A percentile compares a stretch with the other conserved stretches of the same genome.
Conservation (phyloP, 1,140 invertebrate species). For the Rhagoletis zephyria region DNA sequence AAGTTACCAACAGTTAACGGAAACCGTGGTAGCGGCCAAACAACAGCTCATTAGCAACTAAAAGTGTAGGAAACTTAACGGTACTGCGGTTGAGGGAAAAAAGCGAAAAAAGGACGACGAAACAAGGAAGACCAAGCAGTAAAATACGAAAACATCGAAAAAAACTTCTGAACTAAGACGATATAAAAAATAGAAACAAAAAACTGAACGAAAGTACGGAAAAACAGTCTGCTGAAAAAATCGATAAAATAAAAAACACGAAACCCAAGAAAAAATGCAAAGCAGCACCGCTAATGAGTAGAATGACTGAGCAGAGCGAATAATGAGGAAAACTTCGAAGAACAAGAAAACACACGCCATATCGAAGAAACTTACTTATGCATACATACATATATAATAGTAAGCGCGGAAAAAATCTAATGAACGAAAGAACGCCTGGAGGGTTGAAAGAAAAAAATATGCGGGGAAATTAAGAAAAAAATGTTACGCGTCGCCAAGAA, state of each 20-base stretch:
- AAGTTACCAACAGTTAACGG: conserved; percentile 19
- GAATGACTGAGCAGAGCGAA: conserved; percentile 28
- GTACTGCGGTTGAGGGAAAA: neutral
- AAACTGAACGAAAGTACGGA: neutral
- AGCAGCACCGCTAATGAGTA: conserved; percentile 53
- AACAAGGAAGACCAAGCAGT: neutral
- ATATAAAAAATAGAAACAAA: neutral
- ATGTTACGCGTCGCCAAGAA: neutral
- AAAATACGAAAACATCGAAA: too few species aligned
- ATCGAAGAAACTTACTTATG: neutral
- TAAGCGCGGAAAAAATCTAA: conserved; percentile 39
- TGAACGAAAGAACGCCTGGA: neutral
- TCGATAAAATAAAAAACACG: neutral
- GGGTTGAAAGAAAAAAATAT: conserved; percentile 30
- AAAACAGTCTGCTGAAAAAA: conserved; percentile 6
- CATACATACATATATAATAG: neutral
- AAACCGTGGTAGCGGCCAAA: conserved; percentile 36
- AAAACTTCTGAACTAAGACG: neutral
- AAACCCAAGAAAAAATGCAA: conserved; percentile 43
- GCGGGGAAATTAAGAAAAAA: conserved; percentile 23
- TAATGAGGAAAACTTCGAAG: conserved; percentile 45
- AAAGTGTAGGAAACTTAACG: neutral
- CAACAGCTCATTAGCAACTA: conserved; percentile 51
- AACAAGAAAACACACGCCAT: neutral
- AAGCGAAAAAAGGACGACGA: neutral